Percentiles rank a stretch among this genome's conserved stretches.
Conservation (phyloP, 2,888 invertebrate genomes). For the Oxytorus armatus region DNA sequence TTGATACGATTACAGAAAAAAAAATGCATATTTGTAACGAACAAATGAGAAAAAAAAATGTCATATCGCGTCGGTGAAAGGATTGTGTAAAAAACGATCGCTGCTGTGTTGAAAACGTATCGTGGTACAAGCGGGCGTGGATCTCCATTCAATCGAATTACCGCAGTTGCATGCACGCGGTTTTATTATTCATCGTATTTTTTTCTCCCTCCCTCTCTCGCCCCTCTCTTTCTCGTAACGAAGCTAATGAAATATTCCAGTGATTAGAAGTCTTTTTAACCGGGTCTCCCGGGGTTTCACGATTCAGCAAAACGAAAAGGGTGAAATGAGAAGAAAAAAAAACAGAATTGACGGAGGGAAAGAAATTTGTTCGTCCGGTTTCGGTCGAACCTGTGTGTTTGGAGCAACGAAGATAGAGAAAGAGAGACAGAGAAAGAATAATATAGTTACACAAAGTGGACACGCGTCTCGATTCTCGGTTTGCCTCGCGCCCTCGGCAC, state of each 20-base stretch:
- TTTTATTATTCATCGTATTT: slow-evolving; percentile 55
- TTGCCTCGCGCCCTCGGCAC: slow-evolving; percentile 54
- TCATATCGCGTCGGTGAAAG: background rate
- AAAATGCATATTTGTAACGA: background rate
- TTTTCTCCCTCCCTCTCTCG: slow-evolving; percentile 31
- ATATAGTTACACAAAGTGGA: slow-evolving; percentile 45
- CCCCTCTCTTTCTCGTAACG: slow-evolving; percentile 40
- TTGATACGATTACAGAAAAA: no score
- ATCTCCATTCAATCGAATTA: slow-evolving; percentile 42
- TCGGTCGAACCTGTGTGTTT: slow-evolving; percentile 7
- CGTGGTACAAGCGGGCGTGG: background rate
- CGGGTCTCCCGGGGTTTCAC: slow-evolving; percentile 51
- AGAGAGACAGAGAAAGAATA: slow-evolving; percentile 18
- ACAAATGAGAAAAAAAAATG: background rate
- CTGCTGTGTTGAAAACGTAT: background rate
- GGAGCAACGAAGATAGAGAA: slow-evolving; percentile 9
- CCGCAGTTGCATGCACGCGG: slow-evolving; percentile 35
- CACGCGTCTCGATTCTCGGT: slow-evolving; percentile 63
- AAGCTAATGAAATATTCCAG: slow-evolving; percentile 61
- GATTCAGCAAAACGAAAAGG: slow-evolving; percentile 54
- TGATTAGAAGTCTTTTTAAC: slow-evolving; percentile 61
- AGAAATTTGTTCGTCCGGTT: slow-evolving; percentile 52
- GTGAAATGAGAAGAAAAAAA: slow-evolving; percentile 23
- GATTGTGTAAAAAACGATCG: background rate
- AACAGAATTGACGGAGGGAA: slow-evolving; percentile 20